phyloP scores from a whole-genome alignment of 2,888 invertebrate species.

The Xestia xanthographa region DNA sequence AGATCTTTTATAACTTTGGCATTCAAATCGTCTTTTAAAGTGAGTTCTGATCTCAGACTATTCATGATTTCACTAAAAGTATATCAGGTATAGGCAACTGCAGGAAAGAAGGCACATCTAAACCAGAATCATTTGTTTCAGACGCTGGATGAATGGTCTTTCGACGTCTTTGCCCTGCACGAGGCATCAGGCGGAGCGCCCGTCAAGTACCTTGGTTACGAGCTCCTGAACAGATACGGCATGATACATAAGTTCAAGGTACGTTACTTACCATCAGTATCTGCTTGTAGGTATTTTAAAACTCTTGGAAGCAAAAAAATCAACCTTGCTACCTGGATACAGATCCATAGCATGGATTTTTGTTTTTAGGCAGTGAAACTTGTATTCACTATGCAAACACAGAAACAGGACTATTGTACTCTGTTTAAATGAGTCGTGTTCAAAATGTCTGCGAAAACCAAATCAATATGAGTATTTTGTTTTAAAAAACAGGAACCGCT shows the following conservation, averaged over 20 bases:
- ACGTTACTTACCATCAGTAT: neutral
- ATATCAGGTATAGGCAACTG: neutral
- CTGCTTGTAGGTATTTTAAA: neutral
- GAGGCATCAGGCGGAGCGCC: constrained; percentile 96
- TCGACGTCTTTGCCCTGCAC: constrained; percentile 97
- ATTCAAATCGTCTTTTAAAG: neutral
- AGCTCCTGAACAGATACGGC: constrained; percentile 98
- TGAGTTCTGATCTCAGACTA: neutral
- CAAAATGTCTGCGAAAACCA: too few relatives aligned
- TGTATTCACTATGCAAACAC: too few relatives aligned
- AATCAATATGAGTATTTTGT: too few relatives aligned
- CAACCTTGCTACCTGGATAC: too few relatives aligned
- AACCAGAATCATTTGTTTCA: constrained; percentile 76
- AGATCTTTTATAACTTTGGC: too few relatives aligned
- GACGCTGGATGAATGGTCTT: constrained; percentile 98
- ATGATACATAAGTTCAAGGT: constrained; percentile 98
- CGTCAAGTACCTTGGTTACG: constrained; percentile 97
- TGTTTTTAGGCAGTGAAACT: too few relatives aligned
- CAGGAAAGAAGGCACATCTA: neutral
- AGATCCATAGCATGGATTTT: too few relatives aligned
- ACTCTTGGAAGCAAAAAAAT: neutral
- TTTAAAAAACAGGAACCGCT: too few relatives aligned
- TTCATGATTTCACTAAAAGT: neutral
- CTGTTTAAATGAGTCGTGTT: too few relatives aligned
- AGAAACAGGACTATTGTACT: too few relatives aligned